Percentiles rank a stretch among this genome's conserved stretches.
Conservation (phyloP, 2,888 invertebrate species). For the Agrilus biguttatus region DNA sequence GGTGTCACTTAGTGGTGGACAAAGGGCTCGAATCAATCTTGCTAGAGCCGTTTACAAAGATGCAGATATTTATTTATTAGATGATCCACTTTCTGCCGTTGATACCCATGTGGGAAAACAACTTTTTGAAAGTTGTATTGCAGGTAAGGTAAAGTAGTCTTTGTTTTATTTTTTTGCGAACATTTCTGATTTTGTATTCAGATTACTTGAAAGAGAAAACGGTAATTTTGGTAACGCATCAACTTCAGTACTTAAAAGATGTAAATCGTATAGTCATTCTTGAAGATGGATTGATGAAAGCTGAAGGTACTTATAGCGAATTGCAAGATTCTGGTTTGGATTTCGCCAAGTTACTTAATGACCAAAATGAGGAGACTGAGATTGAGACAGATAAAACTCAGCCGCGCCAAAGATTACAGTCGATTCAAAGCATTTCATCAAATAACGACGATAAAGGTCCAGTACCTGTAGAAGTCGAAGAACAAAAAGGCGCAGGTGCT, state of each 20-base stretch:
- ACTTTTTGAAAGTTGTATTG: slow-evolving; percentile 71
- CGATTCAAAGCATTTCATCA: slow-evolving; percentile 37
- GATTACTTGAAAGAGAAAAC: slow-evolving; percentile 54
- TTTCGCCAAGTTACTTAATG: slow-evolving; percentile 57
- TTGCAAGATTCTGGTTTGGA: slow-evolving; percentile 60
- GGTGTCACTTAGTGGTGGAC: slow-evolving; percentile 65
- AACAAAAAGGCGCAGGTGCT: slow-evolving; percentile 47
- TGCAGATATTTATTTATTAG: slow-evolving; percentile 74
- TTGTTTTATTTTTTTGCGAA: too few species aligned
- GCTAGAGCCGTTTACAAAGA: slow-evolving; percentile 77
- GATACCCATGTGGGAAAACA: slow-evolving; percentile 83
- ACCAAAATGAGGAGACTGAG: slow-evolving; percentile 30
- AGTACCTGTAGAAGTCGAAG: slow-evolving; percentile 34
- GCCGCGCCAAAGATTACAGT: slow-evolving; percentile 30
- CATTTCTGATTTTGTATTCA: too few species aligned
- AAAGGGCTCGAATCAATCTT: slow-evolving; percentile 77
- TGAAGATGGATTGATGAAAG: slow-evolving; percentile 42
- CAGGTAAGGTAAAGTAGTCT: slow-evolving; percentile 2
- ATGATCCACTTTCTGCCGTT: slow-evolving; percentile 88
- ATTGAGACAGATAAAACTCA: slow-evolving; percentile 10
- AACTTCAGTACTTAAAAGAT: slow-evolving; percentile 52
- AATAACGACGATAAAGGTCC: slow-evolving; percentile 27
- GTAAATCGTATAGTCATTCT: slow-evolving; percentile 43
- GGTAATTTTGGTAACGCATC: slow-evolving; percentile 63
- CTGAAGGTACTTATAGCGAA: slow-evolving; percentile 53